Percentiles rank a stretch among this genome's conserved stretches.
Evolutionary conservation across 2,113 vertebrate species (phyloP).

Genomic region (Chrysochloris asiatica): DNA sequence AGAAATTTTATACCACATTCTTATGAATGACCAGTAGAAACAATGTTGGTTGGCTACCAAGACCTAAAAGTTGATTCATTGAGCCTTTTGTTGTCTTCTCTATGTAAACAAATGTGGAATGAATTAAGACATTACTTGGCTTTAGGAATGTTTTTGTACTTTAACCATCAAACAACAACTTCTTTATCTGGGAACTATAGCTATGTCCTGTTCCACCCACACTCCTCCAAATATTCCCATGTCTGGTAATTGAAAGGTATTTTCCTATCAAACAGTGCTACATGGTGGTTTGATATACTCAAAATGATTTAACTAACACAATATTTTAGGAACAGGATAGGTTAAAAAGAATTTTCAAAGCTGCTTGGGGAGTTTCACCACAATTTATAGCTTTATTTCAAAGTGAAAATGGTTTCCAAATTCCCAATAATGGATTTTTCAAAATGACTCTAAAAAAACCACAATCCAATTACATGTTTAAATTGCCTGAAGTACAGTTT

Average conservation of each 20-base stretch:
- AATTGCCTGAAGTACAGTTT: constrained; percentile 30
- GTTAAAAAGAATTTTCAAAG: constrained; percentile 44
- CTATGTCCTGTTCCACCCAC: not conserved
- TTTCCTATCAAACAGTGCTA: constrained; percentile 33
- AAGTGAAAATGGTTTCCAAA: constrained; percentile 63
- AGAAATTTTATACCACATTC: not conserved
- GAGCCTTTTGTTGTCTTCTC: not conserved
- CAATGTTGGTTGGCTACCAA: not conserved
- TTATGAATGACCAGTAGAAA: not conserved
- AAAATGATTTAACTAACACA: constrained; percentile 40
- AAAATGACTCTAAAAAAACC: constrained; percentile 68
- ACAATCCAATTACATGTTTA: constrained; percentile 53
- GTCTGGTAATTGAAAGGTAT: not conserved
- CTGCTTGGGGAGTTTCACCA: constrained; percentile 25
- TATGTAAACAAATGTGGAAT: not conserved
- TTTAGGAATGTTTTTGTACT: not conserved
- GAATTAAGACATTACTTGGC: not conserved
- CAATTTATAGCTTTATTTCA: constrained; percentile 62
- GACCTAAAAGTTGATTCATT: not conserved
- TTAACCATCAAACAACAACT: not conserved
- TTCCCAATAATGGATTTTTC: constrained; percentile 60
- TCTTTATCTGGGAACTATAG: not conserved
- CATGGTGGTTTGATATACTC: not conserved
- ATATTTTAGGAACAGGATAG: constrained; percentile 24
- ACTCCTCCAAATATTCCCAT: not conserved